Conservation (phyloP, 2,797 vertebrate genomes). For the Enteromius paludinosus region DNA sequence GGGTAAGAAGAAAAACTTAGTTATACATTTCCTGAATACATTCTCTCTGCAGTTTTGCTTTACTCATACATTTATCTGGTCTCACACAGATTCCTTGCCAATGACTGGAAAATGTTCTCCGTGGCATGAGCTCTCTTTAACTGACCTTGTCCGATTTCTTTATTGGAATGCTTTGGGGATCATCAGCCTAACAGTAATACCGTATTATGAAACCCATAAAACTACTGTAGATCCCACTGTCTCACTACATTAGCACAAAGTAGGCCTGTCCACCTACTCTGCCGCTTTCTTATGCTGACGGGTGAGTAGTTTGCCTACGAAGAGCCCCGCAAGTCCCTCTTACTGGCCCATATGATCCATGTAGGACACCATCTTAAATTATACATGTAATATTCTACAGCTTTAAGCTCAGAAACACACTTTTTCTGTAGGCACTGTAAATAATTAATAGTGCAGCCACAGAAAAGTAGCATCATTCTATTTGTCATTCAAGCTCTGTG, state of each 20-base stretch:
- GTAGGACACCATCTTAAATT: conserved; percentile 37
- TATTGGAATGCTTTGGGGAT: conserved; percentile 23
- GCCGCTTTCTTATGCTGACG: not conserved
- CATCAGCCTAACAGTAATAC: conserved; percentile 14
- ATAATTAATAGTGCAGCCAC: conserved; percentile 24
- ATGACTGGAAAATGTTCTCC: conserved; percentile 20
- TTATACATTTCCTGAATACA: not conserved
- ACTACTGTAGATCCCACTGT: conserved; percentile 16
- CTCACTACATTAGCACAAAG: conserved; percentile 10
- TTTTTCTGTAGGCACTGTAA: conserved; percentile 18
- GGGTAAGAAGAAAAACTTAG: not conserved
- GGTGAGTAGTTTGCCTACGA: not conserved
- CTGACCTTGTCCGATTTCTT: conserved; percentile 37
- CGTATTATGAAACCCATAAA: conserved; percentile 27
- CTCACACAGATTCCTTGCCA: not conserved
- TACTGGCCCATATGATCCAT: not conserved
- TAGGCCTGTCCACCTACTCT: conserved; percentile 21
- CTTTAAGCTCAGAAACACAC: conserved; percentile 21
- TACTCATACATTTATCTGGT: not conserved
- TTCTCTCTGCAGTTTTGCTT: not conserved
- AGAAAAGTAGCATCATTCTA: not conserved
- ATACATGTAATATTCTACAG: conserved; percentile 30
- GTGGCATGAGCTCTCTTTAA: conserved; percentile 6
- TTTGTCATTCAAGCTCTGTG: not conserved
- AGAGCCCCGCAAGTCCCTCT: not conserved